Conservation (phyloP, 2,113 vertebrate genomes). For the Entosphenus tridentatus region DNA sequence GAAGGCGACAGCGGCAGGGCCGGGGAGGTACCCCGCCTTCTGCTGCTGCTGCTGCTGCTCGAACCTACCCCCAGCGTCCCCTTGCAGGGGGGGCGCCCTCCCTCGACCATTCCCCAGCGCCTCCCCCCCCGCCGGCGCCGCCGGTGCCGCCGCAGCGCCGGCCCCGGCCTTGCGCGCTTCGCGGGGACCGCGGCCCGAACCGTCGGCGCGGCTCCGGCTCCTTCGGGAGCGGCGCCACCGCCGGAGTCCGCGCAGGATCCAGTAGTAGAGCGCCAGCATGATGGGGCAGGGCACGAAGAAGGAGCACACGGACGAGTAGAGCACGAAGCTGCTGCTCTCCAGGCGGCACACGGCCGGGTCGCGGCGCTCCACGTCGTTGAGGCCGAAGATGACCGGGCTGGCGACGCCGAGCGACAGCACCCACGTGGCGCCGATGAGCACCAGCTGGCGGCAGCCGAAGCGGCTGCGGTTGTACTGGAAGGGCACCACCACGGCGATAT, state of each 20-base stretch:
- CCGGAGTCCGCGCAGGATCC: conserved; percentile 26
- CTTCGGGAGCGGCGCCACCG: conserved; percentile 21
- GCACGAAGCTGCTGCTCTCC: conserved; percentile 27
- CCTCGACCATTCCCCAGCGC: too few relatives aligned
- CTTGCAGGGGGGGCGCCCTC: too few relatives aligned
- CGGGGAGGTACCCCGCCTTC: too few relatives aligned
- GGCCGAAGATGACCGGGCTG: conserved; percentile 28
- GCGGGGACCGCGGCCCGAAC: too few relatives aligned
- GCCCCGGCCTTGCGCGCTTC: too few relatives aligned
- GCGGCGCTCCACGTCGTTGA: conserved; percentile 24
- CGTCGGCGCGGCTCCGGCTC: too few relatives aligned
- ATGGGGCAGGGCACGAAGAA: conserved; percentile 33
- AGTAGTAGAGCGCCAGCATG: conserved; percentile 32
- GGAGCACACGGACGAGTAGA: conserved; percentile 32
- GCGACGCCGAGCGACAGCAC: conserved; percentile 27
- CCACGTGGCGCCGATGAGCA: conserved; percentile 28
- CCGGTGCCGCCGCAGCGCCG: too few relatives aligned
- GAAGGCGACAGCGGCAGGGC: too few relatives aligned
- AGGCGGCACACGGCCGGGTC: conserved; percentile 22
- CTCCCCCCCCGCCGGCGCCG: too few relatives aligned
- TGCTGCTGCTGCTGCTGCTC: too few relatives aligned
- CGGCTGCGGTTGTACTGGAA: conserved; percentile 34
- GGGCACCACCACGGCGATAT: conserved; percentile 29
- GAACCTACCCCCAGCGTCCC: too few relatives aligned
- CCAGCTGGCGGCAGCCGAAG: conserved; percentile 28